phyloP scores from a whole-genome alignment of 2,888 invertebrate species.

The Drosophila nigritarsus region DNA sequence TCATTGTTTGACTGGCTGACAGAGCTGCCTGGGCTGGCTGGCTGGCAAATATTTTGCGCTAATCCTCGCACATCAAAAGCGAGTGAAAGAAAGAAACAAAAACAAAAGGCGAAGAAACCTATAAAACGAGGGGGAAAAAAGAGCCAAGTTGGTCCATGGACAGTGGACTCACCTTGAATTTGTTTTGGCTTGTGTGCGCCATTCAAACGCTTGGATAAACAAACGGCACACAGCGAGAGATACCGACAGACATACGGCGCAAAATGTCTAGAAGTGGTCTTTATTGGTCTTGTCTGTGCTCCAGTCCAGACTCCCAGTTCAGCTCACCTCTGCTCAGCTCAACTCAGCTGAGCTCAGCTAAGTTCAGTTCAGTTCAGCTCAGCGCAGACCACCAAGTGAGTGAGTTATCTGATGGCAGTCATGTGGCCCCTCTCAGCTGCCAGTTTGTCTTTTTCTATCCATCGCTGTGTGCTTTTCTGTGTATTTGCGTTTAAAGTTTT shows the following conservation, averaged over 20 bases:
- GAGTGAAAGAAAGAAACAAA: slow-evolving; percentile 17
- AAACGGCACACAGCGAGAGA: slow-evolving; percentile 55
- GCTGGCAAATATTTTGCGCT: slow-evolving; percentile 76
- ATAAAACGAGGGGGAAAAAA: slow-evolving; percentile 6
- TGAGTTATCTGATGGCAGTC: slow-evolving; percentile 81
- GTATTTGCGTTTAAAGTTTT: slow-evolving; percentile 81
- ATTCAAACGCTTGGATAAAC: slow-evolving; percentile 77
- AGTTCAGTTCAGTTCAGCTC: neutral
- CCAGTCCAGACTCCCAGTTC: slow-evolving; percentile 13
- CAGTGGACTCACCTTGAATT: slow-evolving; percentile 75
- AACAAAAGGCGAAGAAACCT: slow-evolving; percentile 12
- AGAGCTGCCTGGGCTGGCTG: slow-evolving; percentile 44
- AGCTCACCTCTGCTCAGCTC: neutral
- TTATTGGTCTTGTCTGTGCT: slow-evolving; percentile 58
- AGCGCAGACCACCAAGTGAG: slow-evolving; percentile 73
- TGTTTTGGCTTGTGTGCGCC: slow-evolving; percentile 59
- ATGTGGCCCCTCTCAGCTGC: slow-evolving; percentile 38
- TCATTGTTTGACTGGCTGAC: slow-evolving; percentile 65
- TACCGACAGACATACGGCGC: slow-evolving; percentile 56
- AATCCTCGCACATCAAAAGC: slow-evolving; percentile 66
- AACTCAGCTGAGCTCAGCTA: neutral
- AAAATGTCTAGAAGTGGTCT: slow-evolving; percentile 64
- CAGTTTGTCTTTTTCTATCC: slow-evolving; percentile 42
- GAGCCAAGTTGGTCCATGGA: slow-evolving; percentile 35
- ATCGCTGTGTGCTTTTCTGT: slow-evolving; percentile 31